A percentile compares a stretch with the other conserved stretches of the same genome.
These are phyloP conservation scores for Accipiter cooperii DNA, from an alignment of 2,113 vertebrate genomes.

Conservation along the genomic window DNA sequence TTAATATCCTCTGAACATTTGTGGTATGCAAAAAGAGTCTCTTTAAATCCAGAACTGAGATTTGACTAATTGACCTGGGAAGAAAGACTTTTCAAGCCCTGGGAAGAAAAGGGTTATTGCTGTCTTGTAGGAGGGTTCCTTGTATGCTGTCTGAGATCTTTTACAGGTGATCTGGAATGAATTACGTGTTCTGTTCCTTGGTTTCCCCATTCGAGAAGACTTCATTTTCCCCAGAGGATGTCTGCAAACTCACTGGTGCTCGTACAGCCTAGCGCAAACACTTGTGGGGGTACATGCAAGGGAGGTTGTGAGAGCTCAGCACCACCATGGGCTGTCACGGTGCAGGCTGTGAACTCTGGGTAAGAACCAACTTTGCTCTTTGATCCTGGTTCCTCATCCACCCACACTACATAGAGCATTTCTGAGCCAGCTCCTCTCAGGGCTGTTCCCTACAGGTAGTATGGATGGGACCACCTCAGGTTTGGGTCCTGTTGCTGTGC, in stretches of 20 bases:
- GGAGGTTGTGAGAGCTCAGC: background rate
- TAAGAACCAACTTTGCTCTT: background rate
- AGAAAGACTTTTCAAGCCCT: background rate
- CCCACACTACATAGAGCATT: background rate
- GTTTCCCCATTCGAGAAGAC: background rate
- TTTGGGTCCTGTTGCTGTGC: background rate
- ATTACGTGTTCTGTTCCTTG: background rate
- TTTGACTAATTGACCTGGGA: background rate
- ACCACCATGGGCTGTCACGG: background rate
- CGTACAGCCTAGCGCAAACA: background rate
- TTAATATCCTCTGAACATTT: background rate
- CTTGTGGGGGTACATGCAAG: background rate
- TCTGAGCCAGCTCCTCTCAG: background rate
- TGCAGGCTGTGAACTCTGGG: background rate
- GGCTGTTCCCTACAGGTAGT: background rate
- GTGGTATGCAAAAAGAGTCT: background rate
- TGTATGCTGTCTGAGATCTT: background rate
- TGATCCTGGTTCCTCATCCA: background rate
- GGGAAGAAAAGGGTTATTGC: background rate
- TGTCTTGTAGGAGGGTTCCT: background rate
- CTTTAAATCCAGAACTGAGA: background rate
- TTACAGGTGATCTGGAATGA: background rate
- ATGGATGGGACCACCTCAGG: background rate
- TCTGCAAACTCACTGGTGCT: background rate
- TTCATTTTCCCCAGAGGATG: background rate